Evolutionary conservation across 1,140 invertebrate genomes (phyloP).

Genomic region (Brachionus rubens): DNA sequence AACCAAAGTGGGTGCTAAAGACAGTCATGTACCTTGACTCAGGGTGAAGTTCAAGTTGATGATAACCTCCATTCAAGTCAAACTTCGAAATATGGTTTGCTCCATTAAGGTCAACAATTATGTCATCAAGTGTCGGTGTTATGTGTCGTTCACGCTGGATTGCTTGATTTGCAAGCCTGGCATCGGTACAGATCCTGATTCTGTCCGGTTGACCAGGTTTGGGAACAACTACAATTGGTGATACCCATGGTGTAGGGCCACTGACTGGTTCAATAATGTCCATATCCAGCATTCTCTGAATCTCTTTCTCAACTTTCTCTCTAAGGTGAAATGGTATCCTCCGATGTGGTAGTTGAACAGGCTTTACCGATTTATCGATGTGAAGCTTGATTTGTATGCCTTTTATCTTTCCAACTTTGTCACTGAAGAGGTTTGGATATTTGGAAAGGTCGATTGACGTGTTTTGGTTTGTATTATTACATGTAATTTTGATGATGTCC

Average conservation of each 20-base stretch:
- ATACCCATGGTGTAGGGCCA: not conserved
- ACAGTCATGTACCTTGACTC: too few relatives aligned
- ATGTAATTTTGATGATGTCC: too few relatives aligned
- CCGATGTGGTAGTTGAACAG: not conserved
- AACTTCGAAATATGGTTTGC: conserved; percentile 47
- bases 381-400: not conserved
- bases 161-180: conserved; percentile 23
- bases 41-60: too few relatives aligned
- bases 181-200: not conserved
- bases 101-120: conserved; percentile 46
- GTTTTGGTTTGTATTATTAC: too few relatives aligned
- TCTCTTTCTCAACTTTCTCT: not conserved
- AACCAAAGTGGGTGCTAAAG: too few relatives aligned
- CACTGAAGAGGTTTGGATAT: not conserved
- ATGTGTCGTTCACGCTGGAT: conserved; percentile 34
- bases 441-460: too few relatives aligned
- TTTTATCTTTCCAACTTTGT: not conserved
- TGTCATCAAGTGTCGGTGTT: conserved; percentile 47
- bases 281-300: not conserved
- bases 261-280: not conserved
- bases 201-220: not conserved
- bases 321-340: not conserved
- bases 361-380: not conserved
- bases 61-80: too few relatives aligned
- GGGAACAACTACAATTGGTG: not conserved